Evolutionary conservation across 2,888 invertebrate genomes (phyloP).

Genomic region (Sepioteuthis lessoniana): DNA sequence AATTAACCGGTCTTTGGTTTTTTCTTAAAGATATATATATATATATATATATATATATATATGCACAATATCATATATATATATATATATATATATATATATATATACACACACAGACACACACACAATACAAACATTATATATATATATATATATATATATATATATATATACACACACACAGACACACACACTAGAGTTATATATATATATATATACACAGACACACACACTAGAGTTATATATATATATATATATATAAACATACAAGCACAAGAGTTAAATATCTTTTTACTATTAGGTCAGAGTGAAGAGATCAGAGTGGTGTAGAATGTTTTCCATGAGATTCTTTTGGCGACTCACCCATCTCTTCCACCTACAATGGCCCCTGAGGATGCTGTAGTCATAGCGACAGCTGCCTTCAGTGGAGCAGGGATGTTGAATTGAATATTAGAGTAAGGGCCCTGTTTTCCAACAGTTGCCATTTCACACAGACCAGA

Average conservation of each 20-base stretch:
- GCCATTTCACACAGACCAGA: background rate
- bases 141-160: no score
- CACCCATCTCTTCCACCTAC: background rate
- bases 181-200: no score
- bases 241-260: background rate
- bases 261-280: background rate
- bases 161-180: no score
- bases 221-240: no score
- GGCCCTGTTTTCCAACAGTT: background rate
- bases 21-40: no score
- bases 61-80: no score
- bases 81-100: no score
- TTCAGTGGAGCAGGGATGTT: background rate
- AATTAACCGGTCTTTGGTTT: no score
- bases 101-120: no score
- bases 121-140: no score
- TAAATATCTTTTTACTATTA: background rate
- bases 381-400: background rate
- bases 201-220: no score
- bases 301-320: background rate
- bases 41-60: no score
- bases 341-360: background rate
- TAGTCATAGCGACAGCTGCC: background rate
- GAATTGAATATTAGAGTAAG: background rate
- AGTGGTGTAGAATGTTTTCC: background rate